phyloP scores from a whole-genome alignment of 2,113 vertebrate genomes.

The Pluvialis apricaria region DNA sequence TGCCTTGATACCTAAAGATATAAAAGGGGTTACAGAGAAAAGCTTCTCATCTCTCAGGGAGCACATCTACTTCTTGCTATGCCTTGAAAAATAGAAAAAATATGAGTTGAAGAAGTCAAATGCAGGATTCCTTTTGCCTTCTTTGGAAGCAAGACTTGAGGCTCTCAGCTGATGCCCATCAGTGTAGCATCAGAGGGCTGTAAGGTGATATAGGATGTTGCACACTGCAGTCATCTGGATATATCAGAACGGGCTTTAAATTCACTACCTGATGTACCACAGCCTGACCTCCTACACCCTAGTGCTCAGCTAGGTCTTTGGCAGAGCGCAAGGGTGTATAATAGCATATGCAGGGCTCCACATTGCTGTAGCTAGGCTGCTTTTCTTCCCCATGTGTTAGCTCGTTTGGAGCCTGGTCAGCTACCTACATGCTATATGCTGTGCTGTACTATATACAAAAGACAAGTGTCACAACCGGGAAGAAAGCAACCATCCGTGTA shows the following conservation, averaged over 20 bases:
- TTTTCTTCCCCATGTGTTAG: background rate
- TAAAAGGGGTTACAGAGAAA: background rate
- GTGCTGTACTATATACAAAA: background rate
- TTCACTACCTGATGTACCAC: background rate
- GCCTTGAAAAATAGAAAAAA: background rate
- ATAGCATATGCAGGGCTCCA: background rate
- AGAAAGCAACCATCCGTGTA: background rate
- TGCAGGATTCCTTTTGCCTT: background rate
- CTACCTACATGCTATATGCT: background rate
- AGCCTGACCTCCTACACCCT: background rate
- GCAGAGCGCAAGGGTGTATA: fast-evolving
- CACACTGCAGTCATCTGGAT: background rate
- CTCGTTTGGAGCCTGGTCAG: background rate
- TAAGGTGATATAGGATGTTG: background rate
- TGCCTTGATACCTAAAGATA: background rate
- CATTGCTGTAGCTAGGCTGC: background rate
- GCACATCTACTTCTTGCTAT: background rate
- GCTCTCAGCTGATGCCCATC: background rate
- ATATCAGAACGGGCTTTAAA: background rate
- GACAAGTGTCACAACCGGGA: background rate
- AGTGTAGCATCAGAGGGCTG: background rate
- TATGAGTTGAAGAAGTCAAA: background rate
- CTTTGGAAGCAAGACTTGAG: background rate
- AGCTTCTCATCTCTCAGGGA: background rate
- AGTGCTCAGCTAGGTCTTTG: background rate